Percentiles rank a stretch among this genome's conserved stretches.
Evolutionary conservation across 2,797 vertebrate genomes (phyloP).

Genomic region (Amazonetta brasiliensis): DNA sequence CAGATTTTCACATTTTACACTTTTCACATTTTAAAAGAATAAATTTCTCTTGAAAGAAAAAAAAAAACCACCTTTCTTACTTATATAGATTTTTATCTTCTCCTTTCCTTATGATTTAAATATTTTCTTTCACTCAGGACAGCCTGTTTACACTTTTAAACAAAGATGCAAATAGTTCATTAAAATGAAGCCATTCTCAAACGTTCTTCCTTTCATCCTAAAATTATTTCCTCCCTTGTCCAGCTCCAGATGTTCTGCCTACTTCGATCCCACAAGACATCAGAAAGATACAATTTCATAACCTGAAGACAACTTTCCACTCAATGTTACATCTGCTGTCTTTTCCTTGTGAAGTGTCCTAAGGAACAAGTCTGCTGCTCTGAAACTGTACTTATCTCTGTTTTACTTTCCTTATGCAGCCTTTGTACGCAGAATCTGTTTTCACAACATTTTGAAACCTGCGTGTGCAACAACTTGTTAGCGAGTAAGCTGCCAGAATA

Average conservation of each 20-base stretch:
- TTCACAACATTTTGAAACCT: not conserved
- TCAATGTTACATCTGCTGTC: not conserved
- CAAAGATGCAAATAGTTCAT: not conserved
- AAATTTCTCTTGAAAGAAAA: not conserved
- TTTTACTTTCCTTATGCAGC: not conserved
- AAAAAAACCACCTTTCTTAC: not conserved
- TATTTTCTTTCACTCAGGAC: not conserved
- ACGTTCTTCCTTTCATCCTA: constrained; percentile 58
- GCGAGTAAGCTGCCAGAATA: not conserved
- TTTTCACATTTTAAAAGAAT: not conserved
- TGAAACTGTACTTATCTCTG: not conserved
- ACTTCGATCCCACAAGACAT: constrained; percentile 57
- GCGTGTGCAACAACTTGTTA: not conserved
- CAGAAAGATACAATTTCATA: not conserved
- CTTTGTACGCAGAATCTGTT: not conserved
- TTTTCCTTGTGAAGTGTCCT: not conserved
- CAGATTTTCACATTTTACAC: not conserved
- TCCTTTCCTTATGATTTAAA: not conserved
- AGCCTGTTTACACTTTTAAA: not conserved
- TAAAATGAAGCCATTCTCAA: constrained; percentile 14
- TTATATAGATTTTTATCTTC: not conserved
- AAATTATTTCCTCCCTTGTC: constrained; percentile 53
- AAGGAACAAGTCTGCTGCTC: not conserved
- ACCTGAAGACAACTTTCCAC: not conserved
- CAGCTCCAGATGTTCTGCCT: constrained; percentile 53